phyloP scores from a whole-genome alignment of 1,140 invertebrate species.

The Tetramorium simillimum region DNA sequence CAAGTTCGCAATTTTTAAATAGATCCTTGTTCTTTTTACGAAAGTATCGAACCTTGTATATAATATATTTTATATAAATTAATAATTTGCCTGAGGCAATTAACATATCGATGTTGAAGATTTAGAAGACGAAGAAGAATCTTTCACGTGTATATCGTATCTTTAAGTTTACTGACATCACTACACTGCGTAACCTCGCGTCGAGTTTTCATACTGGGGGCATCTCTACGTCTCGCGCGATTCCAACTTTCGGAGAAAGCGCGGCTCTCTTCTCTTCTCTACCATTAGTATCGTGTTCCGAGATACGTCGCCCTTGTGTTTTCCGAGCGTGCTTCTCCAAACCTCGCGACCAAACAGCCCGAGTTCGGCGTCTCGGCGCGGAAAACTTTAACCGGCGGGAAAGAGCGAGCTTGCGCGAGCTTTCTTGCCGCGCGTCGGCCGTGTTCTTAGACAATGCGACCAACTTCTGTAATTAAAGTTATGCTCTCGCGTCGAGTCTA shows the following conservation, averaged over 20 bases:
- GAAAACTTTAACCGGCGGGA: constrained; percentile 44
- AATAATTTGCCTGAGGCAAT: background rate
- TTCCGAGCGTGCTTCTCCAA: constrained; percentile 44
- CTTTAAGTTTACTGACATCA: constrained; percentile 38
- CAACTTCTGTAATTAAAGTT: constrained; percentile 82
- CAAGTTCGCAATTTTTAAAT: background rate
- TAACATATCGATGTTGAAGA: background rate
- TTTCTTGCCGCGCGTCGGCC: constrained; percentile 69
- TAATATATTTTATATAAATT: background rate
- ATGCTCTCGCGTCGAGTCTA: constrained; percentile 74
- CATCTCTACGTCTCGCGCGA: constrained; percentile 4
- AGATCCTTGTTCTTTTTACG: background rate
- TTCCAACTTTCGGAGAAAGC: constrained; percentile 41
- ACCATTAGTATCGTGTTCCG: constrained; percentile 38
- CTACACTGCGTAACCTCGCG: background rate
- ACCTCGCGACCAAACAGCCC: constrained; percentile 27
- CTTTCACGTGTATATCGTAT: background rate
- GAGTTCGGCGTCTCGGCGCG: constrained; percentile 47
- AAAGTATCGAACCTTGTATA: background rate
- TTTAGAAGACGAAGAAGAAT: background rate
- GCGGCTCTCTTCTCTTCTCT: background rate
- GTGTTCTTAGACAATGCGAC: constrained; percentile 78
- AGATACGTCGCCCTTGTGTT: constrained; percentile 53
- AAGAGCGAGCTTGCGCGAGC: constrained; percentile 52
- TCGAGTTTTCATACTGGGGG: constrained; percentile 20